Evolutionary conservation across 2,797 vertebrate species (phyloP).

Genomic region (Numenius phaeopus): DNA sequence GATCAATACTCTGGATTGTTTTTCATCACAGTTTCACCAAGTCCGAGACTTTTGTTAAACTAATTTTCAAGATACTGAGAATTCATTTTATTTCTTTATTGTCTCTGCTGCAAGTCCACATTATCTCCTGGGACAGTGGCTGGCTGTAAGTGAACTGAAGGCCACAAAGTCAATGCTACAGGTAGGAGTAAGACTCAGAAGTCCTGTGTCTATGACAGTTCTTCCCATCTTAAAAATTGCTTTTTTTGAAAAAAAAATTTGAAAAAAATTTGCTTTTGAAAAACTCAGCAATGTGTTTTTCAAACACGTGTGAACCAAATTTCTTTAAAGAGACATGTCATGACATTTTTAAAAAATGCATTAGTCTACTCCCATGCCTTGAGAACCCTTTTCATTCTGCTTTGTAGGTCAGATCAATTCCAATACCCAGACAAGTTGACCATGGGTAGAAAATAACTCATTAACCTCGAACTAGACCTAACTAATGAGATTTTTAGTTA

Average conservation of each 20-base stretch:
- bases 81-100: not conserved
- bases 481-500: not conserved
- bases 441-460: not conserved
- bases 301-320: not conserved
- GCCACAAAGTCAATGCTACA: not conserved
- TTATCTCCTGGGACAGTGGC: not conserved
- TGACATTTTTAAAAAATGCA: rapidly evolving
- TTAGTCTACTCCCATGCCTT: not conserved
- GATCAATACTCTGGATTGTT: not conserved
- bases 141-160: not conserved
- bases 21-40: not conserved
- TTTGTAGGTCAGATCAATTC: not conserved
- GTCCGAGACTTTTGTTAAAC: not conserved
- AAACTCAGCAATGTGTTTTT: not conserved
- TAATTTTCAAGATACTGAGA: not conserved
- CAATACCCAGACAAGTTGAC: not conserved
- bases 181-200: not conserved
- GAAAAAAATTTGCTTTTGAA: too few species aligned
- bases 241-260: not conserved
- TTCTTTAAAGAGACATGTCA: not conserved
- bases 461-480: not conserved
- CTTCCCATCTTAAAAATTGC: not conserved
- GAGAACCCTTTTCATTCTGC: not conserved
- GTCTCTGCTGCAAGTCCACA: not conserved
- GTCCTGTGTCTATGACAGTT: not conserved